Conservation (phyloP, 1,140 invertebrate species). For the Drosophila saltans region DNA sequence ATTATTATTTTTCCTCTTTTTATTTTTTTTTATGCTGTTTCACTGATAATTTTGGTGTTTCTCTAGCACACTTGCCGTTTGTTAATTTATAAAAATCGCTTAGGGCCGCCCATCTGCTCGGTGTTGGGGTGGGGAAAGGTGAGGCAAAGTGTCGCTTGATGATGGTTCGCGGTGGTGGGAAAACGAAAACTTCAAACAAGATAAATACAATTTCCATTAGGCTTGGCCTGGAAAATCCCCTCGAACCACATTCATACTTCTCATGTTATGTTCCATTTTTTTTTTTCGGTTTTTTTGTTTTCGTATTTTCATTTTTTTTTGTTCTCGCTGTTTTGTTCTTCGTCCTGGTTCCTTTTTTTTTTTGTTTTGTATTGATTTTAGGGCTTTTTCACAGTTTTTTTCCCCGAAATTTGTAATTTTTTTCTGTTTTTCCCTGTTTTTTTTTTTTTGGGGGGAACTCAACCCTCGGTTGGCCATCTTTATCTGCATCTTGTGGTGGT, state of each 20-base stretch:
- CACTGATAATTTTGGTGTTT: slow-evolving; percentile 70
- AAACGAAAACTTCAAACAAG: slow-evolving; percentile 75
- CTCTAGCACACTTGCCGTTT: slow-evolving; percentile 53
- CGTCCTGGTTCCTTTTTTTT: too few relatives aligned
- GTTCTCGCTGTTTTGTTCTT: slow-evolving; percentile 20
- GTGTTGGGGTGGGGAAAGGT: slow-evolving; percentile 48
- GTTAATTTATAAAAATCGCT: slow-evolving; percentile 81
- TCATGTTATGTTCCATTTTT: slow-evolving; percentile 45
- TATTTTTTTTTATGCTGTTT: slow-evolving; percentile 22
- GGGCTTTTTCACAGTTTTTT: slow-evolving; percentile 79
- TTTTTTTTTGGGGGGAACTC: slow-evolving; percentile 12
- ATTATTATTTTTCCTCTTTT: background rate
- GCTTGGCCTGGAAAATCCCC: slow-evolving; percentile 68
- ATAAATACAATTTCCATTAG: slow-evolving; percentile 82
- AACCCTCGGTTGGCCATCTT: slow-evolving; percentile 28
- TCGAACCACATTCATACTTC: slow-evolving; percentile 76
- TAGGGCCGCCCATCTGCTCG: slow-evolving; percentile 43
- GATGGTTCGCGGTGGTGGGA: slow-evolving; percentile 38
- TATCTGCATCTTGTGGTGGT: slow-evolving; percentile 6
- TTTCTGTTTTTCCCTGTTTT: background rate
- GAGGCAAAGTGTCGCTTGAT: slow-evolving; percentile 69
- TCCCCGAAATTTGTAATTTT: slow-evolving; percentile 13
- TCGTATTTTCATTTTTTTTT: slow-evolving; percentile 10
- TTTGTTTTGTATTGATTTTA: slow-evolving; percentile 76
- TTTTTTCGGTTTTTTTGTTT: slow-evolving; percentile 8